Evolutionary conservation across 1,140 invertebrate genomes (phyloP).

Genomic region (Yoshiicerus persimilis): DNA sequence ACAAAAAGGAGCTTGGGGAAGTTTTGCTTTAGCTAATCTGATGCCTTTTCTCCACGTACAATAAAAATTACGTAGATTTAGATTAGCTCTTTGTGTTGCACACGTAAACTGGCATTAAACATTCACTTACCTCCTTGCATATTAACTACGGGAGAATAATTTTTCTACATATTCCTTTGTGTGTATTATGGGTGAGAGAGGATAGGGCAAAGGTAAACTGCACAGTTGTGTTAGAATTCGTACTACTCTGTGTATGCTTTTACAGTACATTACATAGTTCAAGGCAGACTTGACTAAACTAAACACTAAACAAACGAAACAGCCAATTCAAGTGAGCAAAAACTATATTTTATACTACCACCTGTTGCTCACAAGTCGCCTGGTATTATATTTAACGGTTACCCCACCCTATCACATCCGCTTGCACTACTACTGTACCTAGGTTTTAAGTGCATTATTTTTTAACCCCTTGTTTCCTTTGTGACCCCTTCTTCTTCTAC

Average conservation of each 20-base stretch:
- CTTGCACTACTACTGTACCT: conserved; percentile 32
- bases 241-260: background rate
- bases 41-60: background rate
- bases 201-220: background rate
- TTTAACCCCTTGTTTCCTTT: conserved; percentile 39
- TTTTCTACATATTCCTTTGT: background rate
- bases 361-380: conserved; percentile 44
- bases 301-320: background rate
- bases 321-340: background rate
- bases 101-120: background rate
- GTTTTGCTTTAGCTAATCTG: background rate
- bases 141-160: background rate
- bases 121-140: conserved; percentile 1
- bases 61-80: background rate
- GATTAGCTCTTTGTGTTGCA: background rate
- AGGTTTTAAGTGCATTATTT: conserved; percentile 31
- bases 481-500: conserved; percentile 31
- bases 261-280: background rate
- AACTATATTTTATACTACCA: conserved; percentile 20
- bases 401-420: conserved; percentile 47
- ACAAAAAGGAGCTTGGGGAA: background rate
- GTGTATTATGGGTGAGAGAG: background rate
- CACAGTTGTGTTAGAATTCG: background rate
- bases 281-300: background rate
- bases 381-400: conserved; percentile 41